Evolutionary conservation across 1,140 invertebrate genomes (phyloP).

Genomic region (Drosophila mauritiana): DNA sequence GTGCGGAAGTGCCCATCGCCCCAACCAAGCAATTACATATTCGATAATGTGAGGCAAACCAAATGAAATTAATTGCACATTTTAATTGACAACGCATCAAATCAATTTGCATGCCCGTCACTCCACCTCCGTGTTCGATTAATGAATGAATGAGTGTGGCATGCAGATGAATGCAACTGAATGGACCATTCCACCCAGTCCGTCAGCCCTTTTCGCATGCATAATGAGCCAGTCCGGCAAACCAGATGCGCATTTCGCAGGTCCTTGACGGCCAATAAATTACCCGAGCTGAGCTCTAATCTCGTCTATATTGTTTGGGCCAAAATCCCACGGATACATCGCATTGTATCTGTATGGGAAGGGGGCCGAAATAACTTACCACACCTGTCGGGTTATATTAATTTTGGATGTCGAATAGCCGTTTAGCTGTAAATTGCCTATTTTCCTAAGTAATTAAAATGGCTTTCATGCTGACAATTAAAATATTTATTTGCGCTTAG

Average conservation of each 20-base stretch:
- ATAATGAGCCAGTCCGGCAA: slow-evolving; percentile 37
- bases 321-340: not conserved
- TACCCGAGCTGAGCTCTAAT: slow-evolving; percentile 54
- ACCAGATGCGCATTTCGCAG: slow-evolving; percentile 32
- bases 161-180: slow-evolving; percentile 32
- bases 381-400: slow-evolving; percentile 20
- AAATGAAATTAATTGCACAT: slow-evolving; percentile 81
- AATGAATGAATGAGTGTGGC: slow-evolving; percentile 67
- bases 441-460: slow-evolving; percentile 29
- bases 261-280: slow-evolving; percentile 58
- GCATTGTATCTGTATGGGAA: not conserved
- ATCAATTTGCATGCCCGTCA: slow-evolving; percentile 72
- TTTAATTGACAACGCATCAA: slow-evolving; percentile 82
- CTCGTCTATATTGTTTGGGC: slow-evolving; percentile 35
- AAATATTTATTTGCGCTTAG: slow-evolving; percentile 10
- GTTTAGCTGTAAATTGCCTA: slow-evolving; percentile 24
- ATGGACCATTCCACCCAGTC: not conserved
- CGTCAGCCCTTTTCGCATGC: slow-evolving; percentile 43
- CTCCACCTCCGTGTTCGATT: slow-evolving; percentile 38
- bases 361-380: slow-evolving; percentile 23
- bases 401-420: slow-evolving; percentile 13
- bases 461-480: slow-evolving; percentile 8
- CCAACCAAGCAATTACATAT: slow-evolving; percentile 54
- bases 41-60: slow-evolving; percentile 71
- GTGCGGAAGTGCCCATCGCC: not conserved